These are phyloP conservation scores for Conopomorpha cramerella DNA, from an alignment of 1,140 invertebrate genomes.

Conservation along the genomic window DNA sequence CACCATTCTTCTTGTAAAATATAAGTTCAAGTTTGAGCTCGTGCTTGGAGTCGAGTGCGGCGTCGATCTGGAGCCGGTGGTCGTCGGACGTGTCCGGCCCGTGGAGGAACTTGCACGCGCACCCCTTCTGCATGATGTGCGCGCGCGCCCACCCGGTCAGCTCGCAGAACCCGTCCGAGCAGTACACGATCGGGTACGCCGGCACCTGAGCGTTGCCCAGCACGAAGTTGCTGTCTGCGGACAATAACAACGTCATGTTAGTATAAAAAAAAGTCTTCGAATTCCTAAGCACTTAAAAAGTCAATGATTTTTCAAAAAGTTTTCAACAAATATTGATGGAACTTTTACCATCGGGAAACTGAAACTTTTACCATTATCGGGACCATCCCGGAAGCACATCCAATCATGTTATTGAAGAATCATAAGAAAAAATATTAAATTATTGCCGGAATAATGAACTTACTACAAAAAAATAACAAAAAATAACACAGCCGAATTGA, in stretches of 20 bases:
- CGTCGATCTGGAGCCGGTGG: constrained; percentile 86
- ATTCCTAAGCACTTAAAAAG: too few relatives aligned
- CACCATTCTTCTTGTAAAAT: constrained; percentile 94
- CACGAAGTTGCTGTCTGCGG: constrained; percentile 97
- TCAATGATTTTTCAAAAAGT: too few relatives aligned
- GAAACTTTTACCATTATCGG: too few relatives aligned
- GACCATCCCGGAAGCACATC: too few relatives aligned
- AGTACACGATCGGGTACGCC: constrained; percentile 94
- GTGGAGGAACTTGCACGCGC: constrained; percentile 94
- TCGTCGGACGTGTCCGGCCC: constrained; percentile 89
- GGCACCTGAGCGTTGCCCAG: constrained; percentile 95
- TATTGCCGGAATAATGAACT: too few relatives aligned
- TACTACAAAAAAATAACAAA: too few relatives aligned
- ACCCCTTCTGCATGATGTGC: constrained; percentile 96
- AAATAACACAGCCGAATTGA: too few relatives aligned
- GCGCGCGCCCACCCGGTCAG: constrained; percentile 91
- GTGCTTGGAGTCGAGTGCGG: constrained; percentile 84
- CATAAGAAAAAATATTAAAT: too few relatives aligned
- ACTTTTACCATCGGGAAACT: too few relatives aligned
- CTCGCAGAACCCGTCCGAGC: constrained; percentile 97
- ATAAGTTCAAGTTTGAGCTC: constrained; percentile 93
- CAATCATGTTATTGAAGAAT: too few relatives aligned
- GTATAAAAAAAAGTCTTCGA: not conserved
- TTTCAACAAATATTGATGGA: too few relatives aligned
- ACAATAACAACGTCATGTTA: constrained; percentile 21